Evolutionary conservation across 2,797 vertebrate genomes (phyloP).

Genomic region (Xiphophorus birchmanni): DNA sequence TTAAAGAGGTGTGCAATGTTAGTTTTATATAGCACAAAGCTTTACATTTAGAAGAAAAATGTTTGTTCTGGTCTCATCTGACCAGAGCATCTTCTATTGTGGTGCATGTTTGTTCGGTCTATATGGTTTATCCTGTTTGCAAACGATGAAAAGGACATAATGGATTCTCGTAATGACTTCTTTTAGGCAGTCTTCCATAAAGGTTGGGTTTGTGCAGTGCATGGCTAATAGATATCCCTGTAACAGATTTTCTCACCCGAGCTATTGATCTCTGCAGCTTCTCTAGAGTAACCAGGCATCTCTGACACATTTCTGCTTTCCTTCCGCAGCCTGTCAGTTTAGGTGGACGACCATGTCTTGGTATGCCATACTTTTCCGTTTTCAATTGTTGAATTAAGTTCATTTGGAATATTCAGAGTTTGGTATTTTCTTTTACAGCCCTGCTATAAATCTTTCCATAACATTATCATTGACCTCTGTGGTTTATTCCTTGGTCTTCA

Average conservation of each 20-base stretch:
- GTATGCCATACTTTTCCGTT: not conserved
- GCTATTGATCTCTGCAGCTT: not conserved
- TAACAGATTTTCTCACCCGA: not conserved
- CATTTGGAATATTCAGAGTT: not conserved
- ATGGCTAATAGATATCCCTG: not conserved
- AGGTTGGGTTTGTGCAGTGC: not conserved
- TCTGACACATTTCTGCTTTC: not conserved
- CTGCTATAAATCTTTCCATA: not conserved
- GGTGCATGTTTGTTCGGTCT: not conserved
- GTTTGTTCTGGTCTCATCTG: not conserved
- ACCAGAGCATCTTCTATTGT: not conserved
- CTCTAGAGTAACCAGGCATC: not conserved
- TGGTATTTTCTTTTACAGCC: not conserved
- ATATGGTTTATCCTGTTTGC: not conserved
- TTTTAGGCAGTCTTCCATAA: not conserved
- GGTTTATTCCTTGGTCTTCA: too few relatives aligned
- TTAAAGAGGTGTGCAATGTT: too few relatives aligned
- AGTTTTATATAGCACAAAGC: not conserved
- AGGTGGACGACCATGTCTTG: not conserved
- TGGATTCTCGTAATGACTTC: not conserved
- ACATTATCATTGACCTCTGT: not conserved
- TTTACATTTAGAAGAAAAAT: not conserved
- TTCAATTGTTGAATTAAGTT: not conserved
- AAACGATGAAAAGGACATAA: not conserved
- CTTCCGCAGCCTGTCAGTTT: not conserved